These are phyloP conservation scores for Tachyglossus aculeatus DNA, from an alignment of 2,797 vertebrate genomes.

Conservation along the genomic window DNA sequence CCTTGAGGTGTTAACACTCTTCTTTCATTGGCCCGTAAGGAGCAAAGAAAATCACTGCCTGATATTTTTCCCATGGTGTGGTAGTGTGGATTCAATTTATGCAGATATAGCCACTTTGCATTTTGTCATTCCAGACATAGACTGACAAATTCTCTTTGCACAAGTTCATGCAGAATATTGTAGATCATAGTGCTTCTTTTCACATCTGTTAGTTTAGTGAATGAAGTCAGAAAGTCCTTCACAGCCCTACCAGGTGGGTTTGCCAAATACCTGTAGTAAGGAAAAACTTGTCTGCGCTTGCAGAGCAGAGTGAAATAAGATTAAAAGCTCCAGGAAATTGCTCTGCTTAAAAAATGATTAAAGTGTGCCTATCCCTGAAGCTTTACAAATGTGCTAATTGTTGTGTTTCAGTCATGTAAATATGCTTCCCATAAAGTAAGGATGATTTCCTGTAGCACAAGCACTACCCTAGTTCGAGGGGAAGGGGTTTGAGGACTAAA, in stretches of 20 bases:
- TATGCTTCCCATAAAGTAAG: slow-evolving; percentile 52
- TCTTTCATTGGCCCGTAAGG: background rate
- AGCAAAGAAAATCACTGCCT: background rate
- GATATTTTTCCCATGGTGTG: slow-evolving; percentile 7
- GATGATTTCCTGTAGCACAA: slow-evolving; percentile 33
- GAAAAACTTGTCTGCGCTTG: slow-evolving; percentile 66
- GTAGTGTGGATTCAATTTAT: background rate
- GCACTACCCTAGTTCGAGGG: background rate
- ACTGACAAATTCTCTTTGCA: slow-evolving; percentile 14
- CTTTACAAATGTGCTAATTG: slow-evolving; percentile 74
- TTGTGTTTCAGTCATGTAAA: slow-evolving; percentile 62
- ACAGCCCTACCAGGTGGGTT: slow-evolving; percentile 55
- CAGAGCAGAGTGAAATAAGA: slow-evolving; percentile 59
- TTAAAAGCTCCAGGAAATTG: slow-evolving; percentile 68
- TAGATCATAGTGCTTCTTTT: background rate
- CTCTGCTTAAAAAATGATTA: slow-evolving; percentile 69
- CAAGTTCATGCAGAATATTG: slow-evolving; percentile 9
- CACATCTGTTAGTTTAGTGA: background rate
- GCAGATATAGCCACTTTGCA: slow-evolving; percentile 18
- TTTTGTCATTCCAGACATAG: slow-evolving; percentile 13
- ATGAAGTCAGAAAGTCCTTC: slow-evolving; percentile 19
- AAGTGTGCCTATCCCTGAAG: slow-evolving; percentile 69
- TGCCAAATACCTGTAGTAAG: slow-evolving; percentile 66
- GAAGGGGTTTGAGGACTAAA: slow-evolving; percentile 41
- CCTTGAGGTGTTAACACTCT: background rate